Evolutionary conservation across 2,888 invertebrate genomes (phyloP).

Genomic region (Synergus gifuensis): DNA sequence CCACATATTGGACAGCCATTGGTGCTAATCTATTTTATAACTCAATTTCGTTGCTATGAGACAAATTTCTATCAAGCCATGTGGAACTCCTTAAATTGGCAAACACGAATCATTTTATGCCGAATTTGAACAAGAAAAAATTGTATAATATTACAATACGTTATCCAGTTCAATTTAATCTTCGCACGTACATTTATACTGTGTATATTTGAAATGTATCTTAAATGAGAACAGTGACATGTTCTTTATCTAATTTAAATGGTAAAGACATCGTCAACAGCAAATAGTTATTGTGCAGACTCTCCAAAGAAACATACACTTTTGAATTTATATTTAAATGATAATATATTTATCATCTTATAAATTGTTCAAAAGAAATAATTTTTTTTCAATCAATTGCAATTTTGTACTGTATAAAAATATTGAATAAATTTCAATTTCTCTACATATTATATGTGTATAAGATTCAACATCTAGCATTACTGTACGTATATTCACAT

Average conservation of each 20-base stretch:
- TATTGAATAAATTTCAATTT: not conserved
- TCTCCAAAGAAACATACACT: slow-evolving; percentile 18
- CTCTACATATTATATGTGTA: not conserved
- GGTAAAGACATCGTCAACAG: slow-evolving; percentile 10
- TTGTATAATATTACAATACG: not conserved
- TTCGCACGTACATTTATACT: not conserved
- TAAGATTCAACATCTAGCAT: not conserved
- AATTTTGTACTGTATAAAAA: not conserved
- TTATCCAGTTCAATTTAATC: not conserved
- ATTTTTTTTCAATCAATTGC: not conserved
- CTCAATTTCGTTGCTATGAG: not conserved
- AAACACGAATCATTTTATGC: not conserved
- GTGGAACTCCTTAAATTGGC: not conserved
- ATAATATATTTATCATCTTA: slow-evolving; percentile 17
- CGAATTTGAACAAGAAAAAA: not conserved
- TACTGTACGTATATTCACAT: not conserved
- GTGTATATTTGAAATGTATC: not conserved
- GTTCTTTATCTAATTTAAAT: slow-evolving; percentile 25
- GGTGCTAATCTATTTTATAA: not conserved
- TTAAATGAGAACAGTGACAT: not conserved
- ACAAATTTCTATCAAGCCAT: not conserved
- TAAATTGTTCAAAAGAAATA: slow-evolving; percentile 8
- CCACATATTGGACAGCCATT: not conserved
- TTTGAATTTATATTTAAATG: slow-evolving; percentile 19
- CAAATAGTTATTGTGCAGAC: not conserved